Evolutionary conservation across 2,888 invertebrate species (phyloP), one percentile per base, ranked within the genome.

Genomic region (Endomychus coccineus): DNA sequence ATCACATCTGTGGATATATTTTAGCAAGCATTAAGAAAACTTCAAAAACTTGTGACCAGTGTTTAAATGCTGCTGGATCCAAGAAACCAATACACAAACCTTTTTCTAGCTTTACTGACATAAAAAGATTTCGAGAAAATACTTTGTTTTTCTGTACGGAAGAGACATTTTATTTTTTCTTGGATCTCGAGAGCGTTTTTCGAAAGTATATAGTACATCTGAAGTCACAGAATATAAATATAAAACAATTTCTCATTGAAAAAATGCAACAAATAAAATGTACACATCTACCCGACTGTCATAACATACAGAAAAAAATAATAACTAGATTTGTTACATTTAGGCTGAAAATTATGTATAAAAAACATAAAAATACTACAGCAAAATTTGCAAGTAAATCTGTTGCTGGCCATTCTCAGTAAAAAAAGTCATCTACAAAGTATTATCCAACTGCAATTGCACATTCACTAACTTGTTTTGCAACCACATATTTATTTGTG

Each of bases 1-100:
- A 46, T 30, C 40, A 43, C 33, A 38, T 39, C 9, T 27, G 16
- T 31, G 40, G 33, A 10, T 40, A n/a, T n/a, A n/a, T n/a, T n/a
- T n/a, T n/a, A n/a, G n/a, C n/a, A n/a, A n/a, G n/a, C n/a, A n/a
- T n/a, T n/a, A n/a, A n/a, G n/a, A n/a, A n/a, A n/a, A n/a, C n/a
- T n/a, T n/a, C n/a, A n/a, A n/a, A n/a, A n/a, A n/a, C 36, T 11
- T 35, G 36, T 23, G 4, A 9, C n/a, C 14, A 7, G 16, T 37
- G 27, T 40, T 12, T 32, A 25, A 37, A 21, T n/a, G n/a, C n/a
- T n/a, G n/a, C n/a, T n/a, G 10, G 16, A 19, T 10, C 25, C 32
- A 19, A 31, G 27, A 16, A 16, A 16, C 37, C 34, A 6, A 34
- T 38, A 9, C 22, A 34, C 24, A 31, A 27, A 40, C 36, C n/a